Base-by-base conservation (phyloP, 2,113 vertebrate genomes). In the Litocranius walleri region DNA sequence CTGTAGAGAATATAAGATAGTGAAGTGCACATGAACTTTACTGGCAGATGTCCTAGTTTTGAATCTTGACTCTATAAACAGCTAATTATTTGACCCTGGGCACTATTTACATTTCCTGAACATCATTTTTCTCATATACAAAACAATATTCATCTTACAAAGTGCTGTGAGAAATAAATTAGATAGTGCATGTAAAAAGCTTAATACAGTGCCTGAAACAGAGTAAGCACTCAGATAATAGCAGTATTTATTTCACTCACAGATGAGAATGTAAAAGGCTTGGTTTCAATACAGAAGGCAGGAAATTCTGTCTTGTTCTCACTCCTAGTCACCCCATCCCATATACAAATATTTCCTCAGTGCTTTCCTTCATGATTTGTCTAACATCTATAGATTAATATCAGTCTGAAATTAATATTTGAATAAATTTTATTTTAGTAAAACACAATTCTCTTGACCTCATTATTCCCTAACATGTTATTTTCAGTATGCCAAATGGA, bases 401-500 rank as follows among this genome's bases (percentile, higher is more conserved):
- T 56, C 25, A 86, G 48, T 43, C 67, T 93, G 57, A 62, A 93
- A 88, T 85, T 96, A 81, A 30, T 11, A 91, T 96, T 40, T 12
- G 15, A 3, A 40, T 56, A 86, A 50, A 67, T 93, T 91, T 48
- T 4, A 56, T 95, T 95, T 96, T 77, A 93, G 27, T 83, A 64
- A 89, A 97, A 97, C 59, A 83, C 9, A 67, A 87, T 50, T 59
- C 10, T 82, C 43, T 45, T 83, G 11, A 78, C 36, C 10, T 62
- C 54, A 86, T 93, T 94, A 91, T 83, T 96, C 14, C 2, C 25
- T 78, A 95, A 82, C 40, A 80, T 95, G n/a, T 74, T 77, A 50
- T 85, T 96, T 90, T 90, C 48, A 82, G 81, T 91, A 91, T 17
- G 80, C 21, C 71, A 64, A 84, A 61, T 45, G 83, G 17, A 86